Base-by-base conservation (phyloP, 2,797 vertebrate genomes). In the Heterohyrax brucei region DNA sequence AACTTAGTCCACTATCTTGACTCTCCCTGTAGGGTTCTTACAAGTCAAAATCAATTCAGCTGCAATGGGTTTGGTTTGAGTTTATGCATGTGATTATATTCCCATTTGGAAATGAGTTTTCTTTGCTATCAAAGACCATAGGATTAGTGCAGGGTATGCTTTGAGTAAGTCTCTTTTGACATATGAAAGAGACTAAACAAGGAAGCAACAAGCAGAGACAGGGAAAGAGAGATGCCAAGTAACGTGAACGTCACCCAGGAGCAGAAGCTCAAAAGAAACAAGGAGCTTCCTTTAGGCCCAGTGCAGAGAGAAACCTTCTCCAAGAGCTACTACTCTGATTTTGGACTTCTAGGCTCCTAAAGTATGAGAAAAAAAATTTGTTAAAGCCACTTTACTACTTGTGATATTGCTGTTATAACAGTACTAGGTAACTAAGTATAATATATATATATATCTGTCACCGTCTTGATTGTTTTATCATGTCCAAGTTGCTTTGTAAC, bases 381-480 rank as follows among this genome's bases (percentile, higher is more conserved):
- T 56, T 56, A 56, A 56, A 56, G 53, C 53, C 53, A 56, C 12
- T 39, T 39, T 39, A 39, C 53, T 16, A 56, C 53, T 56, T 56
- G 13, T 56, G 53, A 56, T 56, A 16, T 56, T 56, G 53, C 3
- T 72, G 62, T 64, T 24, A 72, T 33, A 72, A n/a, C 68, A 72
- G 68, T 7, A 19, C 66, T 39, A 33, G n/a, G 10, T 72, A 39
- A 39, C 70, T 72, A 72, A 44, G 70, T 39, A 39, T 39, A 2
- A 39, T 39, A 39, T 39, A 39, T 39, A 39, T 39, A 39, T 39
- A 39, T 73, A 66, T 9, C 48, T 18, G 59, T 87, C 10, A 75
- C 30, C 88, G 19, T 59, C 53, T 85, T 68, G 28, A 73, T 53
- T 93, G 56, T 81, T 95, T 76, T 92, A 82, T 50, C 89, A 26